Evolutionary conservation across 2,888 invertebrate genomes (phyloP), one percentile per base, ranked within the genome.

Genomic region (Aleiodes testaceus): DNA sequence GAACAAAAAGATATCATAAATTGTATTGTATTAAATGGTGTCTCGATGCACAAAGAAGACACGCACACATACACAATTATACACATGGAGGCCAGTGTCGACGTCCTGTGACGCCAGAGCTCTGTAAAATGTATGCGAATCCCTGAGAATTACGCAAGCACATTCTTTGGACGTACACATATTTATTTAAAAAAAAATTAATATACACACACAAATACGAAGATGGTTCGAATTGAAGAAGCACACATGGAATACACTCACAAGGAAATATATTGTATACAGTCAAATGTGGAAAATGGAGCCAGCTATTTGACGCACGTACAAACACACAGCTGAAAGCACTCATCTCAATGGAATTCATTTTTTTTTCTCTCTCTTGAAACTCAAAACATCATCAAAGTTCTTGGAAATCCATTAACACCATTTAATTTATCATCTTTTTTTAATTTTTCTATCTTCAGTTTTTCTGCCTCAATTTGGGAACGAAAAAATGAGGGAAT

Each of bases 401-500:
- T 36, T 59, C 16, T 59, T 14, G 59, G 42, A 59, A 59, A 59
- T 42, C 42, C 42, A 18, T 59, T 42, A 42, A 18, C 36, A 14
- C 16, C 16, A 50, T 55, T 74, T 53, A 53, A 68, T 72, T 66
- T 47, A 65, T 52, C 52, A 20, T 66, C 50, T 49, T 49, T 26
- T 66, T 22, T 66, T 14, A 68, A 16, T 64, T 69, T 72, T 69
- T 63, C 45, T 18, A 36, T 36, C 36, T 36, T 36, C 36, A 36
- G 2, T 36, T 36, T 36, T 67, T 72, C 61, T 26, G 36, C 55
- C 16, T 61, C 59, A 20, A 9, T 20, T 67, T 73, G 66, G 61
- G 70, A 67, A 75, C 73, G 72, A 70, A 67, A 74, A 72, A 69
- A 72, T 72, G 73, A 75, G 74, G 55, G 70, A 69, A 74, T 49